A percentile compares a stretch with the other conserved stretches of the same genome.
Evolutionary conservation across 92 coral and sea anemone species (phyloP).

Genomic region (Actinostola sp.): DNA sequence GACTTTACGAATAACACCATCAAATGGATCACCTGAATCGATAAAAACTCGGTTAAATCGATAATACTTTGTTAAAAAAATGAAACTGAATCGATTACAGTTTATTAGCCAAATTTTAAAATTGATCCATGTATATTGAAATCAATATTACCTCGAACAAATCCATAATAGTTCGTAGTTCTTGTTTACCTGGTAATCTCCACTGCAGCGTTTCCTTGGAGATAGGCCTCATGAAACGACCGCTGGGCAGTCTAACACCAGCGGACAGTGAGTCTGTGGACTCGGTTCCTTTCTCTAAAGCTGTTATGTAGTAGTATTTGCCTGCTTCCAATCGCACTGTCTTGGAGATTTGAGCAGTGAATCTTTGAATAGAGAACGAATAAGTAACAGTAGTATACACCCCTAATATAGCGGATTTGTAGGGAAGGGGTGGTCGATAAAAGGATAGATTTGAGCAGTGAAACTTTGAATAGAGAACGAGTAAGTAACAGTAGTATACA

Average conservation of each 20-base stretch:
- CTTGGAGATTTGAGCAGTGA: constrained; percentile 87
- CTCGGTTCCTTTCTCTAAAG: constrained; percentile 91
- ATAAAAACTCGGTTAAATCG: neutral
- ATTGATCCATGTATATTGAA: neutral
- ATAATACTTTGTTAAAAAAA: neutral
- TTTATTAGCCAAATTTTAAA: neutral
- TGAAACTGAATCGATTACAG: neutral
- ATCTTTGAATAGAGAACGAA: constrained; percentile 37
- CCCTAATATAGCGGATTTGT: too few species aligned
- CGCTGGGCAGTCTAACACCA: constrained; percentile 97
- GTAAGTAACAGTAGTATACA: too few species aligned
- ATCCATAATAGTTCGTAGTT: neutral
- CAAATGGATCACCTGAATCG: constrained; percentile 85
- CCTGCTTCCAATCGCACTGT: constrained; percentile 87
- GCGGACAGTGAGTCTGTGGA: constrained; percentile 94
- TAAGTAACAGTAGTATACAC: neutral
- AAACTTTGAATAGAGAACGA: too few species aligned
- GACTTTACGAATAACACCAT: constrained; percentile 94
- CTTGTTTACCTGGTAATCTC: constrained; percentile 84
- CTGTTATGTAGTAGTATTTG: constrained; percentile 93
- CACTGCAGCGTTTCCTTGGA: constrained; percentile 95
- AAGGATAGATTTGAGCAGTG: too few species aligned
- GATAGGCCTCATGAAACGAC: constrained; percentile 98
- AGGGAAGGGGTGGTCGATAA: too few species aligned
- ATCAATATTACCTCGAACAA: constrained; percentile 7